Base-by-base conservation (phyloP, 2,797 vertebrate genomes). In the Bothrops alternatus region DNA sequence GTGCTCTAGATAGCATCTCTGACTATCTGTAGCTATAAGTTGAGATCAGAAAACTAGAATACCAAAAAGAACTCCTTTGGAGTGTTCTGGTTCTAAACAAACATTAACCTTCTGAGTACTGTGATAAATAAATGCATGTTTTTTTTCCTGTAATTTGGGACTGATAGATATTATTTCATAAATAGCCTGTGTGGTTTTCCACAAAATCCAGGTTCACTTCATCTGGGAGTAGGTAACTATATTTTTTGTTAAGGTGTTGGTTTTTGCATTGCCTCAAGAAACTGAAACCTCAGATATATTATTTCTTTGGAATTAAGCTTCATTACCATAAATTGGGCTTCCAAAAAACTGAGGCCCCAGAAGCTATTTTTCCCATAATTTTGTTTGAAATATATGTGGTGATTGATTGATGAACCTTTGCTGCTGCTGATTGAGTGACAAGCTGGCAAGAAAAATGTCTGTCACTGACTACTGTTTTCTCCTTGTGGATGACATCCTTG, bases 371-470 rank as follows among this genome's bases (percentile, higher is more conserved):
- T 25, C 78, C 5, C 56, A 7, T 42, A 28, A 56, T 65, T 86
- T 86, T 42, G 25, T 86, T 86, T 69, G 18, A 65, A 26, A 78
- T 87, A 60, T 53, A 13, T 90, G 55, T 2, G 5, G 28, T 87
- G 37, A 88, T 58, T 88, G 92, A 60, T 20, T 93, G 63, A 26
- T 88, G 37, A 88, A 47, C 53, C 37, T 87, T 73, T 69, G 32
- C 13, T 61, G 37, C 28, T 26, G 23, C 0, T 90, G 92, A 53
- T 3, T 87, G 89, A 90, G 20, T 93, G 89, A 90, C 85, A 93
- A 57, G 60, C 92, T 69, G 53, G 42, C 78, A 90, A 87, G 63
- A 58, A 78, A 89, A 90, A 93, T 90, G 55, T 73, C 89, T 60
- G 4, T 28, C 61, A 37, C 25, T 60, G 55, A 50, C 23, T 58